A percentile compares a stretch with the other conserved stretches of the same genome.
Evolutionary conservation across 2,888 invertebrate genomes (phyloP).

Genomic region (Tachina fera): DNA sequence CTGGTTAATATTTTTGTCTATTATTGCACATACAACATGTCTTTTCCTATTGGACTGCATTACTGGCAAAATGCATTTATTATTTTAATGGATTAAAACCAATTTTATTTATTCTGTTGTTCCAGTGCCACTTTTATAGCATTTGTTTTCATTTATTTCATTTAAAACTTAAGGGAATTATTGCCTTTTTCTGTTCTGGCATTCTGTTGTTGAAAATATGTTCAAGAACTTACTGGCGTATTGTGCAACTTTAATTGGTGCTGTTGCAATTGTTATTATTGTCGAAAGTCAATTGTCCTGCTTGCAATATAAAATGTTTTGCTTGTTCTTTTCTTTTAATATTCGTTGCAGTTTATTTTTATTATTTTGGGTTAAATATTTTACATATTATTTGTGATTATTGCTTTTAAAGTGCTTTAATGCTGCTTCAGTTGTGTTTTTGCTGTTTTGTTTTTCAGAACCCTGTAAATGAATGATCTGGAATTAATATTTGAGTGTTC

Average conservation of each 20-base stretch:
- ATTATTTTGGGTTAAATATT: constrained; percentile 25
- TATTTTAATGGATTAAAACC: constrained; percentile 44
- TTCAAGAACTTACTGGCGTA: constrained; percentile 32
- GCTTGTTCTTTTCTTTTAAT: background rate
- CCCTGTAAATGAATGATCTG: background rate
- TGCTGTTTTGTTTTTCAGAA: background rate
- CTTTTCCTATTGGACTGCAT: constrained; percentile 40
- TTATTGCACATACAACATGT: background rate
- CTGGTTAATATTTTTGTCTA: background rate
- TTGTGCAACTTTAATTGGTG: constrained; percentile 29
- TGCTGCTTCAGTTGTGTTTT: constrained; percentile 13
- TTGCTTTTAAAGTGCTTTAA: constrained; percentile 57
- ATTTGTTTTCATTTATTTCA: constrained; percentile 58
- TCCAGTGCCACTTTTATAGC: constrained; percentile 43
- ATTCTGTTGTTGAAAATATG: constrained; percentile 16
- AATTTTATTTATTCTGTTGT: constrained; percentile 36
- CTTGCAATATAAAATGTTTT: constrained; percentile 22
- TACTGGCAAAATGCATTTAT: constrained; percentile 21
- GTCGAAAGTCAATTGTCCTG: constrained; percentile 57
- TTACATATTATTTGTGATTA: constrained; percentile 43
- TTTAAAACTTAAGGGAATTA: constrained; percentile 60
- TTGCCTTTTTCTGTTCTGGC: background rate
- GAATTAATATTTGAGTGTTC: background rate
- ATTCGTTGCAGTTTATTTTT: constrained; percentile 5
- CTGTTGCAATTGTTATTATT: constrained; percentile 28